Base-by-base conservation (phyloP, 2,113 vertebrate genomes). In the Colossoma macropomum region DNA sequence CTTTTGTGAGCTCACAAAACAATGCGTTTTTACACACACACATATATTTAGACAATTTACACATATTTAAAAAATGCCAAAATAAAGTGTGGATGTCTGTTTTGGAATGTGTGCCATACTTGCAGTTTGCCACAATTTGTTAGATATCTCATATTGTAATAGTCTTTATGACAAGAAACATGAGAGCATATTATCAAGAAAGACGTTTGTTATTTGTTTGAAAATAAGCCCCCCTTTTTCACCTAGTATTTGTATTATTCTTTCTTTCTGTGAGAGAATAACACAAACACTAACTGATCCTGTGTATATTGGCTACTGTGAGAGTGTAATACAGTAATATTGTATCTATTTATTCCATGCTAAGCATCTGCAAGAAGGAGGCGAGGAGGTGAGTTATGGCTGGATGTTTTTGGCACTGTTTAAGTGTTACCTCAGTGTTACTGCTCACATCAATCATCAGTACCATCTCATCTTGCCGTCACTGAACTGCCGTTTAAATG, bases 281-380 rank as follows among this genome's bases (percentile, higher is more conserved):
- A 11, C 41, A 28, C 8, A 65, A 38, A 45, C 62, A 68, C 23
- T 66, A 21, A 78, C 34, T 38, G 12, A 16, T 27, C 9, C 41
- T 45, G 41, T 45, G 12, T 56, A 25, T 82, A 38, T 73, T 75
- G 79, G 19, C 34, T 63, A 16, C 45, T 84, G 59, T 82, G 63
- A 70, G 50, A 71, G 80, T 69, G 69, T 81, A 81, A 78, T 74
- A 71, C 60, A 79, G 65, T 30, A 70, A 88, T 89, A 86, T 91
- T 86, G 88, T 88, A 86, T 92, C 86, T 92, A 76, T 90, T 87
- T 90, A 90, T 93, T 92, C 89, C 88, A 89, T 92, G 95, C 92
- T 95, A 97, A 99, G 97, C 97, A 93, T 98, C 97, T 93, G 97
- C 97, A 92, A 92, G 97, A 94, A 97, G 97, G 94, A 97, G 97